Conservation (phyloP, 2,888 invertebrate genomes). For the Hyposoter didymator region DNA sequence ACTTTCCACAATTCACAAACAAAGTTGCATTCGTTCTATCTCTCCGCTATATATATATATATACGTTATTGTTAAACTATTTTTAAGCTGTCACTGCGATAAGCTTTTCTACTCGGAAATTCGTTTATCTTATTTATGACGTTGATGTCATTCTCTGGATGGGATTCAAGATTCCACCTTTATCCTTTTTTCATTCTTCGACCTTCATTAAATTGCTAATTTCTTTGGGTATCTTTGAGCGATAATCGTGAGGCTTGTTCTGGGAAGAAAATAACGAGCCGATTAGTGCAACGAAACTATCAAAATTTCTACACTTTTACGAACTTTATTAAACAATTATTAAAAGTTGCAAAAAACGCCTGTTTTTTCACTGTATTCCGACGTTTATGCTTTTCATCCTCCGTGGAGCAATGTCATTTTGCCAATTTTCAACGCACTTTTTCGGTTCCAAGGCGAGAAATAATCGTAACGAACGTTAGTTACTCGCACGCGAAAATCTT, state of each 20-base stretch:
- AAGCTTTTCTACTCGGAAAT: background rate
- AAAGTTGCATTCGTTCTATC: background rate
- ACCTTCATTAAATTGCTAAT: background rate
- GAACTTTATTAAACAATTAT: background rate
- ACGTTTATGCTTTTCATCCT: no score
- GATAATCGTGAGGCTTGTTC: background rate
- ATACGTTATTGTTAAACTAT: background rate
- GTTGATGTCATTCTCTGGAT: no score
- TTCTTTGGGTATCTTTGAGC: background rate
- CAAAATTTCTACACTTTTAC: background rate
- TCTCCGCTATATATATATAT: background rate
- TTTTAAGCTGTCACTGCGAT: background rate
- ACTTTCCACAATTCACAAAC: background rate
- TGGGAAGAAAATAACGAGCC: background rate
- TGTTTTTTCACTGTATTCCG: no score
- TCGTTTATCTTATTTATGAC: background rate
- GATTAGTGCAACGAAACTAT: background rate
- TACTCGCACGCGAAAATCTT: no score
- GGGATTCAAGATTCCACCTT: background rate
- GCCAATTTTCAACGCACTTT: no score
- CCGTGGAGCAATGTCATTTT: no score
- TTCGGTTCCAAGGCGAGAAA: no score
- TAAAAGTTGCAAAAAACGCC: no score
- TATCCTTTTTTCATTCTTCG: background rate
- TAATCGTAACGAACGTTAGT: no score